Conservation (phyloP, 2,888 invertebrate genomes). For the Escarpia spicata region DNA sequence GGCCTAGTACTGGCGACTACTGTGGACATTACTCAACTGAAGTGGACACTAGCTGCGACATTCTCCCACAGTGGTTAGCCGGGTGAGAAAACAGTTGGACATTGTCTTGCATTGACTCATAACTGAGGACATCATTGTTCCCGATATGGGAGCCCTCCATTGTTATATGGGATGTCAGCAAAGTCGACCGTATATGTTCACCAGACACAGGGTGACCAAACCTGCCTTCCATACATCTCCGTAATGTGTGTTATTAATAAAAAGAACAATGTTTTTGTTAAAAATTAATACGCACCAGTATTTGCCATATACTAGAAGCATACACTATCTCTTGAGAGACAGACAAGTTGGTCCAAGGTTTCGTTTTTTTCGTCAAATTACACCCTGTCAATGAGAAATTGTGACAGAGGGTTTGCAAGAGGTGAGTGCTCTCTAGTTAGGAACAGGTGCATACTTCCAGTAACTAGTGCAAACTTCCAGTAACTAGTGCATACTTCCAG, state of each 20-base stretch:
- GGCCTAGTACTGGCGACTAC: not conserved
- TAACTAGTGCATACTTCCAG: not conserved
- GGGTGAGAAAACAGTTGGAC: conserved; percentile 13
- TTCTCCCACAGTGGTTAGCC: not conserved
- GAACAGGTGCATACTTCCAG: too few relatives aligned
- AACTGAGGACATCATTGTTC: not conserved
- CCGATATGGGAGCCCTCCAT: not conserved
- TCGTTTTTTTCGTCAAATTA: not conserved
- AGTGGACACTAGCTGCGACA: not conserved
- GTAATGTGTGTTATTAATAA: not conserved
- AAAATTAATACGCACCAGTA: too few relatives aligned
- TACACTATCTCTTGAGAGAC: not conserved
- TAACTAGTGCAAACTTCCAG: not conserved
- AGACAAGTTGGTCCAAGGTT: not conserved
- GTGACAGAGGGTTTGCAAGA: not conserved
- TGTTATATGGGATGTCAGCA: not conserved
- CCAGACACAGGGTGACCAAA: not conserved
- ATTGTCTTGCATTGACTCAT: not conserved
- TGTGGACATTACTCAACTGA: not conserved
- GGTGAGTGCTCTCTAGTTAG: not conserved
- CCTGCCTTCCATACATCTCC: not conserved
- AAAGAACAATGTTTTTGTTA: not conserved
- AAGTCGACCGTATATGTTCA: not conserved
- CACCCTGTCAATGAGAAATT: not conserved
- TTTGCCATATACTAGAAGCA: not conserved